These are phyloP conservation scores for Falco punctatus DNA, from an alignment of 2,113 vertebrate species.

Conservation along the genomic window DNA sequence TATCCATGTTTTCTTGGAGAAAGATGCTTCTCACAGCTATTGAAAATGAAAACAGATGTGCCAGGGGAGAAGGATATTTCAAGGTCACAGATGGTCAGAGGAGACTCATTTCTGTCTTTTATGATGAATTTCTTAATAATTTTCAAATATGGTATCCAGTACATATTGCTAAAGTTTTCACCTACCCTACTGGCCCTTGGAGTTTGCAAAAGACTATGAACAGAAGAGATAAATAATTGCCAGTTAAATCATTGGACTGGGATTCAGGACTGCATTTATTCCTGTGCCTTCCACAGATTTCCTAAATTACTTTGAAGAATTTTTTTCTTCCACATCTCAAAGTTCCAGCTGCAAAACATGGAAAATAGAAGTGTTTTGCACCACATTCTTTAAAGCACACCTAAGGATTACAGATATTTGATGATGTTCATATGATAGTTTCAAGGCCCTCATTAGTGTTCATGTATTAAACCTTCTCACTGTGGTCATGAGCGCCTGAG, in stretches of 20 bases:
- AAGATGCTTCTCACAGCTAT: not conserved
- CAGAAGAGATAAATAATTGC: not conserved
- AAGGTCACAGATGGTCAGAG: slow-evolving; percentile 34
- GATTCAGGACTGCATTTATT: not conserved
- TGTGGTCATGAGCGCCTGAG: not conserved
- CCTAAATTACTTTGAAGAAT: not conserved
- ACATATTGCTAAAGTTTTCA: not conserved
- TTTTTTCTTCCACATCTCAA: not conserved
- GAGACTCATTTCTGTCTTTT: slow-evolving; percentile 25
- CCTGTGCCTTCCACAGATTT: not conserved
- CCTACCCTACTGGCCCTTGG: not conserved
- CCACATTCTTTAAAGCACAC: not conserved
- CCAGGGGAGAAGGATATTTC: slow-evolving; percentile 18
- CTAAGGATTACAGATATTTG: not conserved
- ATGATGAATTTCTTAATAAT: slow-evolving; percentile 62
- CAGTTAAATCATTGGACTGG: not conserved
- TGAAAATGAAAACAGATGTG: not conserved
- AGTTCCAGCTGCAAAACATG: not conserved
- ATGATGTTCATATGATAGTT: not conserved
- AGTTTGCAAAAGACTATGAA: not conserved
- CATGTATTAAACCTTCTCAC: not conserved
- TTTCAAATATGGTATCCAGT: not conserved
- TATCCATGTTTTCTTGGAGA: not conserved
- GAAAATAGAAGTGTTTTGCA: not conserved
- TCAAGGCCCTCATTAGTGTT: not conserved